These are phyloP conservation scores for Sciurus niger DNA, from an alignment of 2,113 vertebrate species.

Conservation along the genomic window DNA sequence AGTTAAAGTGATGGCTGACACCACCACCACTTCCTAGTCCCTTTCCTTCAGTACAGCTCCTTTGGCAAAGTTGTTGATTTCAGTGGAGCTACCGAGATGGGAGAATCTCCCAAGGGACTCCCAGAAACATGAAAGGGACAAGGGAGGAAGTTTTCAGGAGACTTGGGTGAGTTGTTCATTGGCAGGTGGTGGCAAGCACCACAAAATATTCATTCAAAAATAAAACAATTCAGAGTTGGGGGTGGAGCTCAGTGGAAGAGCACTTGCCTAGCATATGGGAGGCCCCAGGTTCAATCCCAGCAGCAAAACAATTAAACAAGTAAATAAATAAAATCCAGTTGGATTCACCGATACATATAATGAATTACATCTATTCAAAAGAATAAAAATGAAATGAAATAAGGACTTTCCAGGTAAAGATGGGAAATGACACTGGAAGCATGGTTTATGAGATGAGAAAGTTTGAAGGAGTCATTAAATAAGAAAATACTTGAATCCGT, in stretches of 20 bases:
- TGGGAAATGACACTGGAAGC: not conserved
- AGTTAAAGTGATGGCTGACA: not conserved
- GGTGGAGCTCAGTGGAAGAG: not conserved
- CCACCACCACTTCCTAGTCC: fast-evolving
- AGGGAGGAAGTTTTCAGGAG: not conserved
- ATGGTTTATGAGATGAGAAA: not conserved
- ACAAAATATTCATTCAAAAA: conserved; percentile 13
- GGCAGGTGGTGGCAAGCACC: not conserved
- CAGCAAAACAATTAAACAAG: not conserved
- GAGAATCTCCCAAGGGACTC: not conserved
- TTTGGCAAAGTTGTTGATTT: not conserved
- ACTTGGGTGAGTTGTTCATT: not conserved
- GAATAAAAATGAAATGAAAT: not conserved
- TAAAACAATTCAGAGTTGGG: not conserved
- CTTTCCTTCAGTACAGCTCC: not conserved
- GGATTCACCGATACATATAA: not conserved
- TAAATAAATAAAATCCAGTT: not conserved
- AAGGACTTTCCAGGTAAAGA: not conserved
- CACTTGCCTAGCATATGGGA: not conserved
- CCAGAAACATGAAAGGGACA: not conserved
- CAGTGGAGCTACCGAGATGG: not conserved
- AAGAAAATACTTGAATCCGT: not conserved
- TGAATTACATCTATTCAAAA: not conserved
- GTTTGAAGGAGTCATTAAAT: not conserved
- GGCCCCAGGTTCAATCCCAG: not conserved